Evolutionary conservation across 2,113 vertebrate genomes (phyloP).

Genomic region (Entomyzon cyanotis): DNA sequence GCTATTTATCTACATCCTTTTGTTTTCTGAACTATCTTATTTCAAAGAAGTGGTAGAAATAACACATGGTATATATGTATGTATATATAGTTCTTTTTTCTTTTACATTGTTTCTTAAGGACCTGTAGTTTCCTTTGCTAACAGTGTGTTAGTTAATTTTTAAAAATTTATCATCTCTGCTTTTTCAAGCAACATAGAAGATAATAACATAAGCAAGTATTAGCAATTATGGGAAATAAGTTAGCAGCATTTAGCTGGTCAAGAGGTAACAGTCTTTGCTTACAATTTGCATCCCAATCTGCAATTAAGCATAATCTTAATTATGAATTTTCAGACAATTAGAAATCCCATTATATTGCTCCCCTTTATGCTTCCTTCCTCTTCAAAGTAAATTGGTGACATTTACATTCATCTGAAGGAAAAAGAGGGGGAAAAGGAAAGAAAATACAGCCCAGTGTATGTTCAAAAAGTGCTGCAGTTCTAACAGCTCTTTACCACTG

Average conservation of each 20-base stretch:
- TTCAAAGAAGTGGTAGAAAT: background rate
- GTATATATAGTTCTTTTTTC: background rate
- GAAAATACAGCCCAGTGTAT: background rate
- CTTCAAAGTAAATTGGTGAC: background rate
- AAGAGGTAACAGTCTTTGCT: background rate
- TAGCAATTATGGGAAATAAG: background rate
- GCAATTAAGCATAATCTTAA: background rate
- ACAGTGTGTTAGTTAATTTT: background rate
- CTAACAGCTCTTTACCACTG: background rate
- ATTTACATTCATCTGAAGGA: background rate
- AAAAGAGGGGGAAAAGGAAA: background rate
- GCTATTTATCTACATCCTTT: background rate
- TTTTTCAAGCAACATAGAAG: background rate
- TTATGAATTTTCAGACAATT: background rate
- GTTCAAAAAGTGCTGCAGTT: background rate
- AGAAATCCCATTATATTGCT: background rate
- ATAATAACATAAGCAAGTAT: background rate
- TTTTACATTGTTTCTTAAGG: background rate
- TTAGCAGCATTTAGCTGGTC: background rate
- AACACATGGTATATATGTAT: background rate
- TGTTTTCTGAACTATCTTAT: background rate
- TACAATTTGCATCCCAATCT: background rate
- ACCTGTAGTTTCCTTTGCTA: background rate
- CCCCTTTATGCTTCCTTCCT: background rate
- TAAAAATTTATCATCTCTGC: background rate